Evolutionary conservation across 2,888 invertebrate species (phyloP), one percentile per base, ranked within the genome.

Genomic region (Blomia tropicalis): DNA sequence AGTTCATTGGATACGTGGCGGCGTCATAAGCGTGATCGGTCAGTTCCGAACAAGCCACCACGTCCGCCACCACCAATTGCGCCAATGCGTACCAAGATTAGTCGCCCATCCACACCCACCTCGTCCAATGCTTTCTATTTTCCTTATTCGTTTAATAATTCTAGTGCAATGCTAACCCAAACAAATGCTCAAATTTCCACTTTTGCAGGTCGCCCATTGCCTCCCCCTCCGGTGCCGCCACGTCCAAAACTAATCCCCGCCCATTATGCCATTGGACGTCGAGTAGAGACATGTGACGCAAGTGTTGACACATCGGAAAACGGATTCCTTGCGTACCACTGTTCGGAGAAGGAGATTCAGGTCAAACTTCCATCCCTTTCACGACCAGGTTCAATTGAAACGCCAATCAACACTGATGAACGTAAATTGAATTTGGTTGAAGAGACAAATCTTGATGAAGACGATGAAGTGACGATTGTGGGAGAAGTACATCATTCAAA

Each of bases 161-260:
- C 51, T 27, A 47, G 51, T 27, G 51, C 51, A 7, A 47, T n/a
- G 7, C 51, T 47, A 47, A 47, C 51, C 23, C 51, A 47, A 27
- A 7, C 51, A n/a, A 27, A 22, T 22, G 51, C 51, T 27, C 56
- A 14, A 32, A 29, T 11, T 14, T 56, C 31, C 14, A n/a, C n/a
- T 3, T 56, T 17, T 14, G n/a, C 36, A n/a, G 27, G 4, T 4
- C 56, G 62, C 11, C 58, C 62, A 32, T 29, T 62, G 30, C 62
- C 62, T 11, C 56, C 62, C n/a, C 62, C 62, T 22, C 62, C 62
- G n/a, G 27, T 56, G 19, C 62, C 62, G 17, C 62, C 62, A 19
- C 22, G 61, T 22, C 61, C 61, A 11, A 54, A 56, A 31, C 29
- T 56, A 31, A 56, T 56, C 11, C 56, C 56, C 29, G 4, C 56